Evolutionary conservation across 2,113 vertebrate genomes (phyloP), one percentile per base, ranked within the genome.

Genomic region (Ageneiosus marmoratus): DNA sequence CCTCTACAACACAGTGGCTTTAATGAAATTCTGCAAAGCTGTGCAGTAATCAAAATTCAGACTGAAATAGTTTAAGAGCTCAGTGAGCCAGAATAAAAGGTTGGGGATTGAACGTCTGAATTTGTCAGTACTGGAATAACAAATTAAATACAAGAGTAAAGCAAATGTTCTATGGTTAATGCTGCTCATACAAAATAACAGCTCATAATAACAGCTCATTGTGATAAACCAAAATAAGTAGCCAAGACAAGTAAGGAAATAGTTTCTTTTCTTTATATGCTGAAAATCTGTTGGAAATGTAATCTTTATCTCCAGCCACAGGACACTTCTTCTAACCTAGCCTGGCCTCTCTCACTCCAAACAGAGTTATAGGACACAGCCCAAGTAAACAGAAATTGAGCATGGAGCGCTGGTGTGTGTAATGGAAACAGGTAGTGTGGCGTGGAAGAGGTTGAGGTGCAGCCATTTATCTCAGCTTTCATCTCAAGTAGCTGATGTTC

Each of bases 361-460:
- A 11, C 69, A 29, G 13, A 56, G 41, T 80, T 58, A 75, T 63
- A 82, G 82, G 81, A 79, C 73, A 75, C 85, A 83, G 74, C 73
- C 53, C 72, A 46, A 69, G 37, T 67, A 73, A 78, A 62, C 44
- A 73, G 24, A 77, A 75, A 74, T 79, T 83, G 77, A 80, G 67
- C 76, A 62, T 55, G 29, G 73, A 58, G 72, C 85, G 63, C 63
- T 84, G 82, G 80, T 56, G 76, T 86, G 85, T 81, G 83, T 84
- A 84, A 86, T 86, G 58, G 80, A 83, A 74, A 37, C 79, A 84
- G 67, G 53, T 83, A 76, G 29, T 62, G 83, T 76, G 85, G 85
- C 75, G 50, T 83, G 41, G 62, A 86, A 74, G 29, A 50, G 72
- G 82, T 63, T 58, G 67, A 81, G 72, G 27, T 37, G 22, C 53